Evolutionary conservation across 2,113 vertebrate species (phyloP), one percentile per base, ranked within the genome.

Genomic region (Emydura subglobosa): DNA sequence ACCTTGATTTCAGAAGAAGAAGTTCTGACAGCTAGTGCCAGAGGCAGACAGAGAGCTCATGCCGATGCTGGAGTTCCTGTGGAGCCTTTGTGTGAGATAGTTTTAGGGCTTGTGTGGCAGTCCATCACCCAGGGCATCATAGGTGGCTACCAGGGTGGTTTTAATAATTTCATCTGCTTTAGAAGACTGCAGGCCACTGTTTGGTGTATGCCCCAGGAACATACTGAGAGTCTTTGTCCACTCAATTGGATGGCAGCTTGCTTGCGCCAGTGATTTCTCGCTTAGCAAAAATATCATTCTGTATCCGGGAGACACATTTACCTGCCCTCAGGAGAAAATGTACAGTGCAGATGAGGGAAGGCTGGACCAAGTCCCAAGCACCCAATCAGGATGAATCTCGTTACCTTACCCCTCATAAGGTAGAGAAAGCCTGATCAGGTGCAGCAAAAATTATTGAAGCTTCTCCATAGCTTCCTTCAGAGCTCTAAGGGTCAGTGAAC

Each of bases 1-100:
- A 97, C 96, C 94, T 96, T 93, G 96, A 95, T 94, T 97, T 94
- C 92, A 88, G 92, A 91, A n/a, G 93, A 92, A 96, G 92, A 4
- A 0, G 74, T 74, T 92, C 96, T 97, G 96, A 96, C 94, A 92
- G 96, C 68, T 57, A 87, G 92, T 0, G 2, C 89, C 92, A 96
- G 91, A 88, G 91, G 92, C 93, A 92, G 95, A 87, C 85, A 87
- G 31, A 94, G 93, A n/a, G 27, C 79, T 96, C 95, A 55, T 83
- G 93, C 51, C n/a, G 47, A 92, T 76, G 89, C 83, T 87, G 90
- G 95, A 85, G 94, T 65, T 92, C 96, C 96, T 2, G 50, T 97
- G 94, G 96, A 94, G 95, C 90, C 81, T 97, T 96, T 97, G 93
- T 95, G 89, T 94, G 65, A 0, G 0, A 87, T 1, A 1, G 87